Conservation (phyloP, 1,140 invertebrate species). For the Coenobita brevimanus region DNA sequence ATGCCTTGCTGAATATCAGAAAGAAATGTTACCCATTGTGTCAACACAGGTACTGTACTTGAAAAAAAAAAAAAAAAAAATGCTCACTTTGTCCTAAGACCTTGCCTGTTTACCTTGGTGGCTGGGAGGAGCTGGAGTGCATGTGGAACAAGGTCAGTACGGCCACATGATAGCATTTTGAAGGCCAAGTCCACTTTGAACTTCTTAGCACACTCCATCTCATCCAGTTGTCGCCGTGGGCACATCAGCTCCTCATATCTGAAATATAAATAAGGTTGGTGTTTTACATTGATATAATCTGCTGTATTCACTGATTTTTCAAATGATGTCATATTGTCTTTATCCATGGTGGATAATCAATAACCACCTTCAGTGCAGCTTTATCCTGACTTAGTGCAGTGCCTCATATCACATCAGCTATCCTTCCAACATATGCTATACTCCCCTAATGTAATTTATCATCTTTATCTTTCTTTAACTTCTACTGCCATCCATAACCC, state of each 20-base stretch:
- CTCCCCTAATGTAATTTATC: too few relatives aligned
- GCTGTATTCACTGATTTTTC: not conserved
- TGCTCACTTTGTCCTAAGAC: too few relatives aligned
- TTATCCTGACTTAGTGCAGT: too few relatives aligned
- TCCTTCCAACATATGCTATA: too few relatives aligned
- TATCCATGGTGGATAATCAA: not conserved
- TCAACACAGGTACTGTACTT: too few relatives aligned
- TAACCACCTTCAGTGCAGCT: too few relatives aligned
- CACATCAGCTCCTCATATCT: conserved; percentile 76
- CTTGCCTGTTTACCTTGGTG: conserved; percentile 80
- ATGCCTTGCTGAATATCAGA: too few relatives aligned
- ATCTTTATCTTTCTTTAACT: too few relatives aligned
- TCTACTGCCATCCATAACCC: too few relatives aligned
- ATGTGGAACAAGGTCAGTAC: conserved; percentile 85
- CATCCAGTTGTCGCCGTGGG: conserved; percentile 75
- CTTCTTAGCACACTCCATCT: conserved; percentile 77
- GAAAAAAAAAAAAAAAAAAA: too few relatives aligned
- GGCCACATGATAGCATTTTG: conserved; percentile 83
- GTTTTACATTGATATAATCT: not conserved
- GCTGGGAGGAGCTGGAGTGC: conserved; percentile 84
- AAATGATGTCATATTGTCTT: not conserved
- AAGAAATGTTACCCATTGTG: too few relatives aligned
- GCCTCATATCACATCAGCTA: too few relatives aligned
- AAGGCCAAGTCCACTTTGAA: conserved; percentile 86
- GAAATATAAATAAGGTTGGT: conserved; percentile 30